Evolutionary conservation across 2,113 vertebrate species (phyloP).

Genomic region (Myiagra hebetior): DNA sequence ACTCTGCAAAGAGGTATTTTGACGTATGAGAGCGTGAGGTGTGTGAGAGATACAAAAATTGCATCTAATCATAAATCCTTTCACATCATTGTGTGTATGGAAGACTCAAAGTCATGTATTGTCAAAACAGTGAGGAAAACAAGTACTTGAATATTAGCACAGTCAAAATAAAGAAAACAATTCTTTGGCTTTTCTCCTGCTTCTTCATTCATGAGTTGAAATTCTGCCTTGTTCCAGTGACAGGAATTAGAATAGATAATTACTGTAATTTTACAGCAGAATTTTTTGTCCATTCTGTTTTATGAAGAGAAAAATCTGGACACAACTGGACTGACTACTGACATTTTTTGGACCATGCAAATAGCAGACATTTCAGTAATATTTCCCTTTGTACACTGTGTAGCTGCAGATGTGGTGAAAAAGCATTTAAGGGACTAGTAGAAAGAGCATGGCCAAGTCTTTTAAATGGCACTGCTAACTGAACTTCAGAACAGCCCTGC

Average conservation of each 20-base stretch:
- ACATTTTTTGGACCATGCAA: background rate
- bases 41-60: background rate
- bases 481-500: background rate
- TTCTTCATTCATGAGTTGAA: background rate
- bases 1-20: background rate
- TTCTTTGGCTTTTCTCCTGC: background rate
- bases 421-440: background rate
- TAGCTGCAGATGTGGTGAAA: background rate
- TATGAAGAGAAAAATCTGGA: background rate
- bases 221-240: conserved; percentile 5
- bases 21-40: background rate
- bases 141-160: background rate
- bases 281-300: background rate
- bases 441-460: background rate
- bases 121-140: background rate
- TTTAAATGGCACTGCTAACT: background rate
- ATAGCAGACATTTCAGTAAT: background rate
- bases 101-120: background rate
- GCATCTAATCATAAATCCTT: background rate
- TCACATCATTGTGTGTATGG: background rate
- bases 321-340: background rate
- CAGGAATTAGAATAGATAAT: background rate
- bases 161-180: background rate
- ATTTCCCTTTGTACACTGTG: background rate
- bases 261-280: background rate